Conservation (phyloP, 2,797 vertebrate genomes). For the Enteromius viviparus region DNA sequence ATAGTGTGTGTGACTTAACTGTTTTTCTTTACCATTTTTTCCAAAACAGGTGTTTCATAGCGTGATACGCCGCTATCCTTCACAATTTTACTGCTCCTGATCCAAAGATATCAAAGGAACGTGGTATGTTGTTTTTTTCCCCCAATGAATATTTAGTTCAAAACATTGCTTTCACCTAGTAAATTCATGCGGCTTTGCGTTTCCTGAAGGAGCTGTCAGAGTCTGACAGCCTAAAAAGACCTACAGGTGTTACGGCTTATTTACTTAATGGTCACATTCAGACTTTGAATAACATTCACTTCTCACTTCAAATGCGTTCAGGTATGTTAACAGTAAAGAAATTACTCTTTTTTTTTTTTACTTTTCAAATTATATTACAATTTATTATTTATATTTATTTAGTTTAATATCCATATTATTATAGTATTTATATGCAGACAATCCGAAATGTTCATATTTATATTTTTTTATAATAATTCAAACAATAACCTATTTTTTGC, state of each 20-base stretch:
- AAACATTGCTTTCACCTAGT: conserved; percentile 63
- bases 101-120: conserved; percentile 73
- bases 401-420: no score
- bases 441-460: background rate
- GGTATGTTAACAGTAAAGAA: conserved; percentile 45
- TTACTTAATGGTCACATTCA: conserved; percentile 65
- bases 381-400: background rate
- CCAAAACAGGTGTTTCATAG: conserved; percentile 75
- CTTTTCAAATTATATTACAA: background rate
- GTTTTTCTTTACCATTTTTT: conserved; percentile 69
- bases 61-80: conserved; percentile 67
- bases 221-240: conserved; percentile 60
- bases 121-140: conserved; percentile 65
- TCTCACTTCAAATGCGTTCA: conserved; percentile 48
- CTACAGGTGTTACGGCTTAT: conserved; percentile 68
- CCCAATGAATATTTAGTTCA: conserved; percentile 64
- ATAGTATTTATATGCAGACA: background rate
- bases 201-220: conserved; percentile 62
- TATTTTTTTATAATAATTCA: background rate
- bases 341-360: conserved; percentile 41
- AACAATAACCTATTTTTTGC: background rate
- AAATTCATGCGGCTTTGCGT: conserved; percentile 65
- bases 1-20: conserved; percentile 70
- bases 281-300: conserved; percentile 43
- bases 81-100: conserved; percentile 68